These are phyloP conservation scores for Holocentrus rufus DNA, from an alignment of 2,797 vertebrate genomes.

Conservation along the genomic window DNA sequence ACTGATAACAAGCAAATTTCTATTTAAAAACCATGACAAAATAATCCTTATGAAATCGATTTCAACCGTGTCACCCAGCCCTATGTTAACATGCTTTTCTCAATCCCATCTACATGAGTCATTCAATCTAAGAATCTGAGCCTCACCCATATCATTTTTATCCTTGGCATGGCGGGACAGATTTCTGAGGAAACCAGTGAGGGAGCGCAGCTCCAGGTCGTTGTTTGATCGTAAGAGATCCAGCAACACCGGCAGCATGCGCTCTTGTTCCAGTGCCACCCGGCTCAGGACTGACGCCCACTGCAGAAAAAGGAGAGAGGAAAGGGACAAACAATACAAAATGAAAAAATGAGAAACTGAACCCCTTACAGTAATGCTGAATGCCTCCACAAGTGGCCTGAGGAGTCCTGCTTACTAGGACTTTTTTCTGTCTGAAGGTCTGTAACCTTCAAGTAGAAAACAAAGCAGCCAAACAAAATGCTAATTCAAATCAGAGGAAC, in stretches of 20 bases:
- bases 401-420: neutral
- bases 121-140: neutral
- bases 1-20: no score
- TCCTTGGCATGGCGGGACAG: conserved; percentile 88
- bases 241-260: conserved; percentile 86
- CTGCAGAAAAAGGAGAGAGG: conserved; percentile 71
- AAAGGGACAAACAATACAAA: neutral
- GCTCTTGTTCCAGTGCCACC: conserved; percentile 89
- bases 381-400: neutral
- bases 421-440: no score
- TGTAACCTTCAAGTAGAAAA: no score
- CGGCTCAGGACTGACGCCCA: conserved; percentile 90
- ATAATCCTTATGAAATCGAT: no score
- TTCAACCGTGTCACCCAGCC: no score
- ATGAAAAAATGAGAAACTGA: neutral
- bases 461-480: no score
- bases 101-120: neutral
- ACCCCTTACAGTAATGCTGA: neutral
- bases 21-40: no score
- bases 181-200: conserved; percentile 93
- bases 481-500: no score
- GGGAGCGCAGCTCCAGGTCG: conserved; percentile 87
- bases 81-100: no score
- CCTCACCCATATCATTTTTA: conserved; percentile 92
- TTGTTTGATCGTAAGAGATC: conserved; percentile 83